These are phyloP conservation scores for Eupeodes luniger DNA, from an alignment of 2,888 invertebrate species.

Conservation along the genomic window DNA sequence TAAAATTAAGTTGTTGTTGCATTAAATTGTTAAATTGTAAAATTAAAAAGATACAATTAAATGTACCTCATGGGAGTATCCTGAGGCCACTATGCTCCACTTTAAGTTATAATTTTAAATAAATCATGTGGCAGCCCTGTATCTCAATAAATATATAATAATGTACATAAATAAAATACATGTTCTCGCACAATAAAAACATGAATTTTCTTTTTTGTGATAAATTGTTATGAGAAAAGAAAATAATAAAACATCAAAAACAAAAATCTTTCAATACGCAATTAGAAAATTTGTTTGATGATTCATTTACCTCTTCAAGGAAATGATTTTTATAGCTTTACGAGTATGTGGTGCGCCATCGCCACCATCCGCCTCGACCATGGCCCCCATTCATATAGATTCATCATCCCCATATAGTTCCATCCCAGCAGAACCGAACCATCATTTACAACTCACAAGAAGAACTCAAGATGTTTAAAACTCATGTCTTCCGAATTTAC, in stretches of 20 bases:
- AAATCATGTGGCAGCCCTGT: not conserved
- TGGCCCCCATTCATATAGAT: constrained; percentile 19
- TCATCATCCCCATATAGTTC: not conserved
- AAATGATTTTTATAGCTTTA: constrained; percentile 65
- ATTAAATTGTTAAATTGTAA: too few species aligned
- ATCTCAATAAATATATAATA: not conserved
- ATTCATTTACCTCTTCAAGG: constrained; percentile 62
- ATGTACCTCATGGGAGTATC: too few species aligned
- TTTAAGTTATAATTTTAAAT: too few species aligned
- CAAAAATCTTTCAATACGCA: constrained; percentile 59
- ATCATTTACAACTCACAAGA: not conserved
- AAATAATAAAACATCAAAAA: constrained; percentile 57
- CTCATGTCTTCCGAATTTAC: constrained; percentile 50
- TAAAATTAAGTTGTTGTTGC: too few species aligned
- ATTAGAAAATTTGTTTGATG: constrained; percentile 65
- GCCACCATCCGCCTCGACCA: constrained; percentile 41
- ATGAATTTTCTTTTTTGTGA: constrained; percentile 18
- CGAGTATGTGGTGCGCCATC: constrained; percentile 33
- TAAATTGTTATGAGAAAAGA: constrained; percentile 38
- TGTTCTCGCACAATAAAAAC: constrained; percentile 7
- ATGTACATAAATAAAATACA: not conserved
- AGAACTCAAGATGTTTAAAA: constrained; percentile 40
- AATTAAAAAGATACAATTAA: too few species aligned
- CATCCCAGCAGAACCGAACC: not conserved
- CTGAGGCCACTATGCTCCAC: too few species aligned